Conservation (phyloP, 2,797 vertebrate genomes). For the Tamandua tetradactyla region DNA sequence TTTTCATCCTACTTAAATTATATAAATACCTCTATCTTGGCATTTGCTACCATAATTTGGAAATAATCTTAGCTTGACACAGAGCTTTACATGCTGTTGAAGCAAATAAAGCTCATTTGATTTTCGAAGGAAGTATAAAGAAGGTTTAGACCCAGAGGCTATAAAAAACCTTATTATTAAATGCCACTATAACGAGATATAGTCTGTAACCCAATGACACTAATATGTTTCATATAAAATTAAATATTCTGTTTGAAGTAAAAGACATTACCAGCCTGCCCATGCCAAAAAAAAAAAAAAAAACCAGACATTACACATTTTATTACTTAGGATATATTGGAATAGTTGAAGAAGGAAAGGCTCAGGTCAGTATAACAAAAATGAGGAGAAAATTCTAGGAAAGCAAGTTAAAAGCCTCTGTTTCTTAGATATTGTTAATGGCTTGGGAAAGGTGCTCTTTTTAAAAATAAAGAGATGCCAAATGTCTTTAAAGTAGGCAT, state of each 20-base stretch:
- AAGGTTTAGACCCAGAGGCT: background rate
- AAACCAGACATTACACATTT: background rate
- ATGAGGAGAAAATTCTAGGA: background rate
- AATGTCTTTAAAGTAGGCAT: background rate
- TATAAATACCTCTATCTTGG: background rate
- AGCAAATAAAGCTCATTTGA: background rate
- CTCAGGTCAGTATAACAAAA: background rate
- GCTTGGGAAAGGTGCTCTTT: background rate
- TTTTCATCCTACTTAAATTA: background rate
- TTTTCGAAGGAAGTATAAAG: background rate
- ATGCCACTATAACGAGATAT: background rate
- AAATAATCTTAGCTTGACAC: background rate
- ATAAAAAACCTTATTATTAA: background rate
- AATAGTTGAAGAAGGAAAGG: background rate
- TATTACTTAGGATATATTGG: background rate
- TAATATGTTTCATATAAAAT: background rate
- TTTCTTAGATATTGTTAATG: background rate
- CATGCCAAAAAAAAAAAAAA: too few species aligned
- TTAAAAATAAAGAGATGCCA: background rate
- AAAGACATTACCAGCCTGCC: too few species aligned
- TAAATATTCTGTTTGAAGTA: background rate
- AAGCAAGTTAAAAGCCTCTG: background rate
- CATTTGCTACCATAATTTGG: background rate
- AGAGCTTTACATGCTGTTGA: background rate
- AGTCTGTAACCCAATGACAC: fast-evolving